These are phyloP conservation scores for Bugula neritina DNA, from an alignment of 2,888 invertebrate genomes.

Conservation along the genomic window DNA sequence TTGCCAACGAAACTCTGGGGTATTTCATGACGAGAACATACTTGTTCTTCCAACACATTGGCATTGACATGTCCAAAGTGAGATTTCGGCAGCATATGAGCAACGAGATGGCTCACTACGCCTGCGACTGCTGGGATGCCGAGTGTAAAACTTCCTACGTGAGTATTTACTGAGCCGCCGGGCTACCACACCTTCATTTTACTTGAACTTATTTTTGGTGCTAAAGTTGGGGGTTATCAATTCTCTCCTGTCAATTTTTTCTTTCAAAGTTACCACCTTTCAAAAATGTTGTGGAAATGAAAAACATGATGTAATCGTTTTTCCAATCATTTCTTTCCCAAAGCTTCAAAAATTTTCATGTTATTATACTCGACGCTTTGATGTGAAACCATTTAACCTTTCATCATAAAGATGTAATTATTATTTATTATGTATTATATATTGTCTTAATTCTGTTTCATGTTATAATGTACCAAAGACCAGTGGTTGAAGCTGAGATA, in stretches of 20 bases:
- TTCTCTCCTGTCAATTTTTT: no score
- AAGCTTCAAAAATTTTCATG: neutral
- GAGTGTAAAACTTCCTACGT: constrained; percentile 92
- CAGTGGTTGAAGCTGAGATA: neutral
- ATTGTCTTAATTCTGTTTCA: neutral
- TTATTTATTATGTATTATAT: neutral
- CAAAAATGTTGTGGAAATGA: neutral
- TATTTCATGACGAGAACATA: constrained; percentile 96
- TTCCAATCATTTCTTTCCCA: neutral
- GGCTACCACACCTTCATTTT: no score
- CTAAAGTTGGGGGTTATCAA: no score
- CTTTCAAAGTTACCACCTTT: no score
- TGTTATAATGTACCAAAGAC: neutral
- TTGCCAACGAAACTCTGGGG: constrained; percentile 93
- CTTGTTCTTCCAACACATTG: constrained; percentile 75
- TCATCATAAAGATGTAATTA: neutral
- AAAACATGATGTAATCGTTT: neutral
- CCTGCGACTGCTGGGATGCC: constrained; percentile 99
- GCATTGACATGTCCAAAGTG: constrained; percentile 76
- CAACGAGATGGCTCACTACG: constrained; percentile 99
- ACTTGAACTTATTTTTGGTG: no score
- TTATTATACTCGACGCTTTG: neutral
- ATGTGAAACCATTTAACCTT: neutral
- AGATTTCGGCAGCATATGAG: constrained; percentile 97
- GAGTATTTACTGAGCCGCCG: constrained; percentile 51